Conservation (phyloP, 1,140 invertebrate genomes). For the Macrobrachium nipponense region DNA sequence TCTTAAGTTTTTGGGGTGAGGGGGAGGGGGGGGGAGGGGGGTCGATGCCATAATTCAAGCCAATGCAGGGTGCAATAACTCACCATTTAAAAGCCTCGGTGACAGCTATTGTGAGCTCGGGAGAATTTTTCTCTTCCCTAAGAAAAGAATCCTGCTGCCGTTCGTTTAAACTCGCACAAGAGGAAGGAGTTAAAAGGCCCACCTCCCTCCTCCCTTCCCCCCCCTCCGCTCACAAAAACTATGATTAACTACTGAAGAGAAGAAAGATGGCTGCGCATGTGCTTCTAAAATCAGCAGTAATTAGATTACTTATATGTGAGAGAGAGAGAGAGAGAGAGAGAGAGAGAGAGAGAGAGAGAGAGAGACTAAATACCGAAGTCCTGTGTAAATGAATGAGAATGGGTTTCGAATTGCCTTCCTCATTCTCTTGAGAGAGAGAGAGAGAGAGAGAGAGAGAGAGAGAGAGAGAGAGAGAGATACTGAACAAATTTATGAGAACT, state of each 20-base stretch:
- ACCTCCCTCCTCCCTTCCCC: not conserved
- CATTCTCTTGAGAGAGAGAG: not conserved
- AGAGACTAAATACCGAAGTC: not conserved
- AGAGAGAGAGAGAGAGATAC: not conserved
- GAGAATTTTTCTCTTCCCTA: not conserved
- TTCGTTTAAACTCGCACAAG: no score
- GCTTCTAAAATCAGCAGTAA: no score
- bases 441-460: conserved; percentile 10
- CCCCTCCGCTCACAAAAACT: not conserved
- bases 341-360: conserved; percentile 21
- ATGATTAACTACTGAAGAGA: not conserved
- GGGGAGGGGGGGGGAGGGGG: not conserved
- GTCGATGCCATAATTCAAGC: not conserved
- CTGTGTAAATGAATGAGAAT: not conserved
- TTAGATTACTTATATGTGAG: not conserved
- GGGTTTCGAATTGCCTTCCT: not conserved
- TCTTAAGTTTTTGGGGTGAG: not conserved
- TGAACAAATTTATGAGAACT: not conserved
- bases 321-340: conserved; percentile 23
- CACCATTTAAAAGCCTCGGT: no score
- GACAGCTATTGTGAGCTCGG: not conserved
- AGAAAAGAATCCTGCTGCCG: no score
- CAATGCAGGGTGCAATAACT: not conserved
- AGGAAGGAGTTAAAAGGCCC: no score
- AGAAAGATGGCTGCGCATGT: not conserved